phyloP scores from a whole-genome alignment of 1,140 invertebrate genomes.

The Portunus trituberculatus region DNA sequence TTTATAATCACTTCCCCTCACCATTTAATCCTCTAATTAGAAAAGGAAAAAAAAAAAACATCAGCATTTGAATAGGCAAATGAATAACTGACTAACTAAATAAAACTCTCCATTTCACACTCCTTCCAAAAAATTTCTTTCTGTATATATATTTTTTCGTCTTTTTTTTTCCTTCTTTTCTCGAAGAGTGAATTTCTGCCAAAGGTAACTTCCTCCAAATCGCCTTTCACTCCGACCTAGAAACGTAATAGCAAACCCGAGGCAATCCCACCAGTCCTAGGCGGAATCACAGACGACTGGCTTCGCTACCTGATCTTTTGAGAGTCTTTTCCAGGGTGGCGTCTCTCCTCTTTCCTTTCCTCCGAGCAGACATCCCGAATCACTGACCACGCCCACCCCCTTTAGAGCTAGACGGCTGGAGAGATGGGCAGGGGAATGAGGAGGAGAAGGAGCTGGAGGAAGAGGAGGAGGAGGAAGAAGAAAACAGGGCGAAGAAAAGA shows the following conservation, averaged over 20 bases:
- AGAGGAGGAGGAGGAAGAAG: neutral
- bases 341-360: conserved; percentile 8
- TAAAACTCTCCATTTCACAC: neutral
- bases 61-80: no score
- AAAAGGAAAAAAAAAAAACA: no score
- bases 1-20: no score
- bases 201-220: neutral
- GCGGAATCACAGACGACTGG: neutral
- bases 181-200: no score
- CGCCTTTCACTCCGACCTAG: neutral
- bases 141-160: neutral
- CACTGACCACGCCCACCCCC: conserved; percentile 4
- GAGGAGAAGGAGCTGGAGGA: neutral
- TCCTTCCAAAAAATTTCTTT: neutral
- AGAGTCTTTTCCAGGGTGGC: neutral
- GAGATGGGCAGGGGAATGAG: neutral
- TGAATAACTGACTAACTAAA: neutral
- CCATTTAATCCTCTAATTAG: no score
- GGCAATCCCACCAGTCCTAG: neutral
- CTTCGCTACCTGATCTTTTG: conserved; percentile 12
- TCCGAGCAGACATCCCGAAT: neutral
- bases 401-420: neutral
- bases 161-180: no score
- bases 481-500: neutral
- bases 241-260: neutral